Evolutionary conservation across 2,113 vertebrate genomes (phyloP).

Genomic region (Talpa occidentalis): DNA sequence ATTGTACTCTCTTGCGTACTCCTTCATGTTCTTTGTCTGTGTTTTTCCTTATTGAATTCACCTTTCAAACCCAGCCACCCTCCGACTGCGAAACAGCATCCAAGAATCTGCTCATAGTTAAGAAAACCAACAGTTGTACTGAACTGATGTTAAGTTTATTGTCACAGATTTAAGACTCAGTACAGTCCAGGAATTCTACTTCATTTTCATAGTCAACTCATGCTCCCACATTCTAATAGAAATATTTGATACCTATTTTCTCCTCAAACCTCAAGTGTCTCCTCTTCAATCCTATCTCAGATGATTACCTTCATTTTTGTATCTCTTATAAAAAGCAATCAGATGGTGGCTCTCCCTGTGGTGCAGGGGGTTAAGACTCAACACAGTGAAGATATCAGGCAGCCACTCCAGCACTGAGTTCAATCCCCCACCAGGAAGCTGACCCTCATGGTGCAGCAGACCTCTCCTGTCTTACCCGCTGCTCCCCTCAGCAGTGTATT

Average conservation of each 20-base stretch:
- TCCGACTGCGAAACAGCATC: not conserved
- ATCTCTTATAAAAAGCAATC: not conserved
- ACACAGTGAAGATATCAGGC: no score
- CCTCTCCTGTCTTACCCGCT: no score
- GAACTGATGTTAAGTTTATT: not conserved
- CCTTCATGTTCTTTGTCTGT: constrained; percentile 1
- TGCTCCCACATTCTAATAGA: not conserved
- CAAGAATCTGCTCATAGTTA: not conserved
- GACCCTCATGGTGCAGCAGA: no score
- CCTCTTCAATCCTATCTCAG: not conserved
- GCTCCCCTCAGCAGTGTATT: no score
- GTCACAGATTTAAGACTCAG: constrained; percentile 10
- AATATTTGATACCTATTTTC: not conserved
- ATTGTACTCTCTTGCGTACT: not conserved
- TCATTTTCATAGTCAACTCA: not conserved
- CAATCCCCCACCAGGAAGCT: no score
- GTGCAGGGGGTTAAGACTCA: no score
- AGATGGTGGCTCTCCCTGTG: no score
- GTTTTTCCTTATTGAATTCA: not conserved
- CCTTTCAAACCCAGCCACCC: not conserved
- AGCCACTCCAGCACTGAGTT: no score
- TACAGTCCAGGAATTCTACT: not conserved
- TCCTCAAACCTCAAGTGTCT: not conserved
- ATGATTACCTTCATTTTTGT: not conserved
- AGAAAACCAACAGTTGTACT: not conserved